These are phyloP conservation scores for Heliconius hortense DNA, from an alignment of 2,888 invertebrate genomes.

Conservation along the genomic window DNA sequence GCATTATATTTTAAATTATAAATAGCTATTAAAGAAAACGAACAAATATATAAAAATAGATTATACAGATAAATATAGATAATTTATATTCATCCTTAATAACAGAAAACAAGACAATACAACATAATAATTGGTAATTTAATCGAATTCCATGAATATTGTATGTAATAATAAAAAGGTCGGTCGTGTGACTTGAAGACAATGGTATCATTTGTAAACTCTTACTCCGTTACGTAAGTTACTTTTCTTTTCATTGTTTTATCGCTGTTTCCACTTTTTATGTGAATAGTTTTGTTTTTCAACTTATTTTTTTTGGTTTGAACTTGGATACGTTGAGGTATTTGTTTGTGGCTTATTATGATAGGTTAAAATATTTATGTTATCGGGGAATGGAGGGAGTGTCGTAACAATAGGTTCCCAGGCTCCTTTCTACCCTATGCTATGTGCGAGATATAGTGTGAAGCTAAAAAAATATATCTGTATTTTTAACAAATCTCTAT, in stretches of 20 bases:
- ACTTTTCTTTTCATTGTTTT: slow-evolving; percentile 40
- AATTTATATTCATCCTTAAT: background rate
- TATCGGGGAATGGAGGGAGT: too few relatives aligned
- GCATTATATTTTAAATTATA: background rate
- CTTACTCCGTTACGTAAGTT: slow-evolving; percentile 35
- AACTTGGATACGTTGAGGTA: background rate
- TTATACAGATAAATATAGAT: background rate
- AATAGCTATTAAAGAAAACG: background rate
- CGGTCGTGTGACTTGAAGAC: slow-evolving; percentile 31
- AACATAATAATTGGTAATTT: slow-evolving; percentile 22
- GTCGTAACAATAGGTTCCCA: too few relatives aligned
- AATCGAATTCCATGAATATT: slow-evolving; percentile 22
- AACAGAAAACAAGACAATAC: background rate
- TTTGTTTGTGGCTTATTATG: background rate
- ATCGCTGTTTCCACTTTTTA: slow-evolving; percentile 13
- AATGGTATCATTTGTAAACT: slow-evolving; percentile 28
- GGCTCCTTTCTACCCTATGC: too few relatives aligned
- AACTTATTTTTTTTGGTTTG: background rate
- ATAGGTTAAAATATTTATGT: background rate
- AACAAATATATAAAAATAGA: background rate
- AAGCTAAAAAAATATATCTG: too few relatives aligned
- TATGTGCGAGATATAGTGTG: too few relatives aligned
- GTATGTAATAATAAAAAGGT: slow-evolving; percentile 19
- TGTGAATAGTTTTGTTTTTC: background rate
- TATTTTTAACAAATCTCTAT: too few relatives aligned